Base-by-base conservation (phyloP, 2,113 vertebrate genomes). In the Candoia aspera region DNA sequence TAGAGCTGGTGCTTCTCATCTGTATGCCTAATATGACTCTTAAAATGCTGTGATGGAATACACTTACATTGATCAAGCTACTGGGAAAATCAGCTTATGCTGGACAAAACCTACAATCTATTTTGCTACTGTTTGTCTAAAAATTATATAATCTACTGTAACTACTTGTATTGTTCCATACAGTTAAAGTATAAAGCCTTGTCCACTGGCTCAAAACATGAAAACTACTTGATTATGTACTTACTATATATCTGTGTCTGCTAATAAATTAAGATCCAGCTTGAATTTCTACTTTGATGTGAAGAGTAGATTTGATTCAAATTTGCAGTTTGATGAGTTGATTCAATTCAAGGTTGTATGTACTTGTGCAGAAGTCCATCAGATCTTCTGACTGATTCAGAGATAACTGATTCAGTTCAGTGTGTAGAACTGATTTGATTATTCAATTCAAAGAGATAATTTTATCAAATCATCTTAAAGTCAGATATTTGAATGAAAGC, bases 141-240 rank as follows among this genome's bases (percentile, higher is more conserved):
- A 54, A 85, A 89, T 33, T 49, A 89, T 1, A 62, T 26, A 92
- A 89, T 60, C 42, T 29, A 54, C 79, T 89, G 58, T 84, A 64
- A 49, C 4, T 92, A 73, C n/a, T 92, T 92, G 57, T 89, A 64
- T 84, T 49, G 24, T 89, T 42, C 54, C 87, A 62, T 55, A 46
- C 24, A 42, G 15, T 89, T 64, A 89, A 91, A 55, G 84, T 88
- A 23, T 84, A 62, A 46, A 89, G 19, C 53, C 19, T 89, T 89
- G 13, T 92, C 46, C 73, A 89, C 33, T 55, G 57, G 8, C 23
- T 62, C 15, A 62, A 92, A 89, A 89, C 73, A 85, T 29, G 8
- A 42, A 83, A 49, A 46, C 42, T 88, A 84, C 88, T 92, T 90
- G 59, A 88, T 93, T 59, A 62, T 59, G 46, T 60, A 79, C 15